Base-by-base conservation (phyloP, 2,797 vertebrate species). In the Chrysocyon brachyurus region DNA sequence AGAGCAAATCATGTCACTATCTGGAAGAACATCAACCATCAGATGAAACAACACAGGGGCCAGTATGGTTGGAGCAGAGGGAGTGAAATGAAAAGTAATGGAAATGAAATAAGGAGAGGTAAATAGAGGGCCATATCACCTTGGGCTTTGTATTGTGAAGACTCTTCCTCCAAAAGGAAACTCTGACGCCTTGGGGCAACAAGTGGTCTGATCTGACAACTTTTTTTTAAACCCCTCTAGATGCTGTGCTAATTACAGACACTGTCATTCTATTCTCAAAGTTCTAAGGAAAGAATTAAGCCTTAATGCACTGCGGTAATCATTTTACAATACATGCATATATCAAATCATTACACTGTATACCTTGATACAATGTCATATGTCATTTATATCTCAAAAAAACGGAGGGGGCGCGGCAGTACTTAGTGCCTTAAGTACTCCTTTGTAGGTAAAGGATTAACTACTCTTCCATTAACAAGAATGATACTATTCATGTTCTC, bases 271-370 rank as follows among this genome's bases (percentile, higher is more conserved):
- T 86, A 57, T 93, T 78, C 49, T 12, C 31, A 40, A 36, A 26
- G n/a, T 87, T 90, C 49, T 87, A 90, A 66, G 12, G 33, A 73
- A 95, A 92, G 61, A 95, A 77, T 49, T 75, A 94, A 61, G 17
- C 28, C 68, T 68, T 54, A 46, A 88, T 89, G 40, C n/a, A n/a
- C 1, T 56, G 28, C n/a, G 57, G 31, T 57, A 83, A 75, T 56
- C 77, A 89, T 81, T 87, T 88, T 70, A 33, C 10, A 64, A 64
- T 54, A 19, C 26, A 57, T 12, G 46, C 6, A 83, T 19, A 40
- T 64, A 83, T 56, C 86, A 83, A 73, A 64, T 63, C 70, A 92
- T 75, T 63, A 36, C 46, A 61, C 22, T 61, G 12, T 59, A 54
- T 33, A 72, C 31, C 66, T 89, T 56, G 54, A 94, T 40, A 94